phyloP scores from a whole-genome alignment of 2,888 invertebrate species.

The Tachystola acroxantha region DNA sequence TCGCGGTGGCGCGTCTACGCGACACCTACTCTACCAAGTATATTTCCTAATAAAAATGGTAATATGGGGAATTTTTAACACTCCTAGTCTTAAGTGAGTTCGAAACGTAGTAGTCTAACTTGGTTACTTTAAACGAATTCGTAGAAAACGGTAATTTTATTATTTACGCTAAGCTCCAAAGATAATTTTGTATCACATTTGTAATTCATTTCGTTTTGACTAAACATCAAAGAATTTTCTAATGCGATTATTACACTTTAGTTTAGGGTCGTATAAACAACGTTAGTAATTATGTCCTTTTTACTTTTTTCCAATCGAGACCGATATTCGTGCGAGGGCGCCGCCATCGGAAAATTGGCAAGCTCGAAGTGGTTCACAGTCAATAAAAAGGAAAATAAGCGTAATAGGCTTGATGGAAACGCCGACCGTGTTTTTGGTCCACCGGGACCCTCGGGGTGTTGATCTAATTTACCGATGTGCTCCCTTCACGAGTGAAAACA shows the following conservation, averaged over 20 bases:
- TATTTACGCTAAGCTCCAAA: no score
- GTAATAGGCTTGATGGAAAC: conserved; percentile 43
- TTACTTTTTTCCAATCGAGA: conserved; percentile 26
- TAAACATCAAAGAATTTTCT: no score
- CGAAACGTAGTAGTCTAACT: not conserved
- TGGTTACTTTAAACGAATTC: not conserved
- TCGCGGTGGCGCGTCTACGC: conserved; percentile 32
- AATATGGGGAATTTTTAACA: conserved; percentile 50
- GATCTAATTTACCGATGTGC: conserved; percentile 45
- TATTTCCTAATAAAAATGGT: conserved; percentile 69
- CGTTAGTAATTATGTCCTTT: conserved; percentile 16
- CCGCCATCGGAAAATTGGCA: conserved; percentile 30
- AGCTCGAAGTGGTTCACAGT: conserved; percentile 24
- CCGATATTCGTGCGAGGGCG: conserved; percentile 27
- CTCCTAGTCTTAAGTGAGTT: conserved; percentile 2
- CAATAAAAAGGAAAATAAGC: conserved; percentile 45
- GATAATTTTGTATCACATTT: no score
- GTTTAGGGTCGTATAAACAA: conserved; percentile 10
- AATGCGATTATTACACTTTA: no score
- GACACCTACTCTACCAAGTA: conserved; percentile 34
- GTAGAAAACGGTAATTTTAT: no score
- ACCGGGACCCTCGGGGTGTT: conserved; percentile 32
- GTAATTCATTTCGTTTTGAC: no score
- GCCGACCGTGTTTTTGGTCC: conserved; percentile 34
- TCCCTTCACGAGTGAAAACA: conserved; percentile 22